Evolutionary conservation across 2,888 invertebrate genomes (phyloP), one percentile per base, ranked within the genome.

Genomic region (Amphipoea lucens): DNA sequence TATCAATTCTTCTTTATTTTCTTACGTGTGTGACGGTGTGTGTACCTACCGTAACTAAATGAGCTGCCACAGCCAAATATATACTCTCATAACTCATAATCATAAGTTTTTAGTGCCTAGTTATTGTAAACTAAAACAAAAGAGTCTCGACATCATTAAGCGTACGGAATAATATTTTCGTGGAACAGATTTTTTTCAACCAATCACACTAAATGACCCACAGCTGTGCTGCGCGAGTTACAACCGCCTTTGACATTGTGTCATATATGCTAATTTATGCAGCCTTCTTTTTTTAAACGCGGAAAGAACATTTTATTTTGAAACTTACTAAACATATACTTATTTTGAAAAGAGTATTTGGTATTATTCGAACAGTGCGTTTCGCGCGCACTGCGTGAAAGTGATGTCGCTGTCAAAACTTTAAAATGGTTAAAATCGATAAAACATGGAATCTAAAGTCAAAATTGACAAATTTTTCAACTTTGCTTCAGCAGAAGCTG

Each of bases 201-300:
- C n/a, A 82, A 68, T 85, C 60, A 74, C 6, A 45, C 14, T 73
- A 62, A 74, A 74, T 76, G 45, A 6, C 23, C 60, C 85, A 85
- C 29, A 29, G 29, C 76, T 78, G 82, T 82, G 76, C 45, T 11
- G 4, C 36, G 60, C 36, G 60, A 60, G 75, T 79, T 79, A 85
- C 51, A 65, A 63, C 29, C 75, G 73, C 14, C 51, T 70, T 73
- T 83, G 77, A 83, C 86, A 71, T 82, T 78, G 57, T 81, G 63
- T 74, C 72, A 75, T 82, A 74, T 66, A 81, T 63, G 75, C 70
- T 82, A 81, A 88, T 87, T 71, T 84, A 84, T 77, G 66, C 68
- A 78, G 65, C 81, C 76, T 80, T 78, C 68, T 78, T 70, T 81
- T 70, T 48, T 73, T 12, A 68, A 72, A 78, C 54, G 14, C 54